Evolutionary conservation across 2,888 invertebrate genomes (phyloP).

Genomic region (Dasysyrphus albostriatus): DNA sequence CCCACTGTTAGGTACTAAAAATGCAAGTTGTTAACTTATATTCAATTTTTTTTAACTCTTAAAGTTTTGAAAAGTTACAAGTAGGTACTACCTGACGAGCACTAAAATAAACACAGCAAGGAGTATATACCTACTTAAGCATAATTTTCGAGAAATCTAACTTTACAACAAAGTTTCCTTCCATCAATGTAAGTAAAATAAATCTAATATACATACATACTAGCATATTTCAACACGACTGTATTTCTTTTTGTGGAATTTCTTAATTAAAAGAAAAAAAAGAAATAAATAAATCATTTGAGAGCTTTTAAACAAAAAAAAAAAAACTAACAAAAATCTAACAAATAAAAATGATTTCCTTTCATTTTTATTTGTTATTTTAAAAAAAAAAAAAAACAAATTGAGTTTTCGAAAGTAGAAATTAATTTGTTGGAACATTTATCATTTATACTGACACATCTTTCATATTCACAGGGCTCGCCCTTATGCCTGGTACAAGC

Average conservation of each 20-base stretch:
- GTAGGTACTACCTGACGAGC: no score
- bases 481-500: not conserved
- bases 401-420: slow-evolving; percentile 31
- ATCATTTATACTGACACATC: slow-evolving; percentile 25
- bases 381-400: slow-evolving; percentile 9
- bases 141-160: no score
- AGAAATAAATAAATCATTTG: no score
- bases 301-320: no score
- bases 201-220: not conserved
- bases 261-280: not conserved
- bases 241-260: not conserved
- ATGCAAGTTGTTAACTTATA: no score
- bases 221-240: not conserved
- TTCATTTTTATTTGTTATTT: no score
- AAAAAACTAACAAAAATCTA: not conserved
- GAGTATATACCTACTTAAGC: no score
- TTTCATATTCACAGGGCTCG: not conserved
- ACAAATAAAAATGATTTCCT: not conserved
- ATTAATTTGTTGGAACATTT: slow-evolving; percentile 41
- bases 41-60: no score
- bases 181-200: not conserved
- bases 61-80: no score
- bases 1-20: no score
- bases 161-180: not conserved
- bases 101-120: no score